A percentile compares a stretch with the other conserved stretches of the same genome.
Conservation (phyloP, 1,140 invertebrate species). For the Zaprionus capensis region DNA sequence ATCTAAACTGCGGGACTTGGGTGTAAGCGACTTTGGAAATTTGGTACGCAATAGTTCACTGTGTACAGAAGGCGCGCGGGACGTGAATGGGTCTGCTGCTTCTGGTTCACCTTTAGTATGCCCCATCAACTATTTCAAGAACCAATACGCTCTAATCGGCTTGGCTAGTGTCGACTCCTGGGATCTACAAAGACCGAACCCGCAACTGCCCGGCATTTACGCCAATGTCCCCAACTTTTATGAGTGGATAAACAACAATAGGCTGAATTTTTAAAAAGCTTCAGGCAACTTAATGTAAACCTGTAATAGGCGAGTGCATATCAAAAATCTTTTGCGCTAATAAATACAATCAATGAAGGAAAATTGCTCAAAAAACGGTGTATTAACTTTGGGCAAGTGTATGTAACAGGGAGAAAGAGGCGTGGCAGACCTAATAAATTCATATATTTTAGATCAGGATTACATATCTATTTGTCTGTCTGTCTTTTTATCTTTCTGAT, state of each 20-base stretch:
- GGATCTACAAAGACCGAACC: background rate
- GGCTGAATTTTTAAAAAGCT: constrained; percentile 34
- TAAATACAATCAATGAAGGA: too few relatives aligned
- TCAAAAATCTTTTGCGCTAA: too few relatives aligned
- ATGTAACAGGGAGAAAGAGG: too few relatives aligned
- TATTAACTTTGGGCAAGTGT: too few relatives aligned
- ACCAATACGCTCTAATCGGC: background rate
- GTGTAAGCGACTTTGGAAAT: background rate
- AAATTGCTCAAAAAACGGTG: too few relatives aligned
- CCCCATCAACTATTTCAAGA: background rate
- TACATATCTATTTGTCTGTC: too few relatives aligned
- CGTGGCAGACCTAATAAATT: too few relatives aligned
- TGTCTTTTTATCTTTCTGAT: too few relatives aligned
- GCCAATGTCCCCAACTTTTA: background rate
- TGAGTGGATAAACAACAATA: background rate
- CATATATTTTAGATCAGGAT: too few relatives aligned
- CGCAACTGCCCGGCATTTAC: background rate
- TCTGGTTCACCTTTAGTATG: background rate
- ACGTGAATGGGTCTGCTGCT: background rate
- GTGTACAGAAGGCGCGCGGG: background rate
- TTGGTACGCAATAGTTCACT: background rate
- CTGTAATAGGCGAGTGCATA: too few relatives aligned
- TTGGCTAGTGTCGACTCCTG: background rate
- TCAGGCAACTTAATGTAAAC: background rate
- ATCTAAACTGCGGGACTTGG: background rate